Evolutionary conservation across 2,797 vertebrate species (phyloP).

Genomic region (Phataginus tetradactyla): DNA sequence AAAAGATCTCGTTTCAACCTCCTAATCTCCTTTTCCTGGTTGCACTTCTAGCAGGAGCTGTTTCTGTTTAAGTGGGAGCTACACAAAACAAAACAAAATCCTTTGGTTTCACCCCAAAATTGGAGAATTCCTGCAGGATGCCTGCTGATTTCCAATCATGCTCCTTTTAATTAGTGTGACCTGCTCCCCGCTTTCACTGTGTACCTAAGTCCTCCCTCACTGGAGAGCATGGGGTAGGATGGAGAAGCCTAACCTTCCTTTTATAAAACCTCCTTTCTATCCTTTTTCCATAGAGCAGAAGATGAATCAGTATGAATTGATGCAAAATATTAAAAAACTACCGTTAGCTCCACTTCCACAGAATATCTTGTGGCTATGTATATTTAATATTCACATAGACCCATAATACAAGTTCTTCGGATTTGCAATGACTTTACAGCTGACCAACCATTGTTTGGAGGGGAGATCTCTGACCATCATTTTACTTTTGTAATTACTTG

Average conservation of each 20-base stretch:
- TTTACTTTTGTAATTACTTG: neutral
- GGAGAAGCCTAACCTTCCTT: neutral
- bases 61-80: neutral
- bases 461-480: neutral
- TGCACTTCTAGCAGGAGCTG: neutral
- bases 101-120: neutral
- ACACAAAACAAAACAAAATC: neutral
- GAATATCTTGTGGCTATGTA: neutral
- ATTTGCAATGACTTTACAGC: neutral
- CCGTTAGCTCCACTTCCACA: neutral
- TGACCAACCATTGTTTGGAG: neutral
- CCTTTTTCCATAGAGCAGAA: neutral
- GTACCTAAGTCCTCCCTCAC: neutral
- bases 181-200: neutral
- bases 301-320: neutral
- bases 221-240: accelerated
- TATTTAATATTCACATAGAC: neutral
- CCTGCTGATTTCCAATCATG: neutral
- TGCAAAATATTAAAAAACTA: neutral
- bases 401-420: neutral
- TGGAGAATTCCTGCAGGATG: accelerated
- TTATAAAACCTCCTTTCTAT: neutral
- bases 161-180: neutral
- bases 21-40: neutral
- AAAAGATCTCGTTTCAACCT: neutral